phyloP scores from a whole-genome alignment of 1,140 invertebrate genomes.

The Lasioglossum albipes region DNA sequence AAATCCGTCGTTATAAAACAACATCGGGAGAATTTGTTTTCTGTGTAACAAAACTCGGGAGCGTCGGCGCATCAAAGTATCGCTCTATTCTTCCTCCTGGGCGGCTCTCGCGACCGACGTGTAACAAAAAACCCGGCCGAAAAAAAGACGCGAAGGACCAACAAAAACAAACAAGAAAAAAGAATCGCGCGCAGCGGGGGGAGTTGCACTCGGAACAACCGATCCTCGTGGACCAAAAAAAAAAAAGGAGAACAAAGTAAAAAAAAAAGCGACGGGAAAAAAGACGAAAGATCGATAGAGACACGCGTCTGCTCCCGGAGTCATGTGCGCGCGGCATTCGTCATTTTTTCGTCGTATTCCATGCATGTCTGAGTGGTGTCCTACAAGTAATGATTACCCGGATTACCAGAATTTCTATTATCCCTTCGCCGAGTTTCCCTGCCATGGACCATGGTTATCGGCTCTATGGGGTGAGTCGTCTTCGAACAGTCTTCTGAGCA shows the following conservation, averaged over 20 bases:
- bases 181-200: too few relatives aligned
- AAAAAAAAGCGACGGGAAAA: neutral
- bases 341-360: conserved; percentile 19
- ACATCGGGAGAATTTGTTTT: conserved; percentile 42
- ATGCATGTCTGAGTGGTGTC: conserved; percentile 49
- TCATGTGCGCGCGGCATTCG: neutral
- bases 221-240: too few relatives aligned
- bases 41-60: conserved; percentile 25
- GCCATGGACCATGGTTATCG: too few relatives aligned
- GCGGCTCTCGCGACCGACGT: neutral
- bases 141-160: neutral
- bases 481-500: too few relatives aligned
- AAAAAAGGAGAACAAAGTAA: neutral
- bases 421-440: too few relatives aligned
- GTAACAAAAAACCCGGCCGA: conserved; percentile 8
- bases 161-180: too few relatives aligned
- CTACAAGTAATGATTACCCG: conserved; percentile 48
- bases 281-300: conserved; percentile 21
- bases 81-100: conserved; percentile 1
- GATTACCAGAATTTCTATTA: conserved; percentile 44
- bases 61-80: conserved; percentile 7
- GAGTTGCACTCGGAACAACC: too few relatives aligned
- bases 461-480: too few relatives aligned
- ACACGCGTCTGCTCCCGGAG: neutral
- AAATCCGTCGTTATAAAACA: conserved; percentile 44